phyloP scores from a whole-genome alignment of 2,888 invertebrate species.

The Lydus trimaculatus region DNA sequence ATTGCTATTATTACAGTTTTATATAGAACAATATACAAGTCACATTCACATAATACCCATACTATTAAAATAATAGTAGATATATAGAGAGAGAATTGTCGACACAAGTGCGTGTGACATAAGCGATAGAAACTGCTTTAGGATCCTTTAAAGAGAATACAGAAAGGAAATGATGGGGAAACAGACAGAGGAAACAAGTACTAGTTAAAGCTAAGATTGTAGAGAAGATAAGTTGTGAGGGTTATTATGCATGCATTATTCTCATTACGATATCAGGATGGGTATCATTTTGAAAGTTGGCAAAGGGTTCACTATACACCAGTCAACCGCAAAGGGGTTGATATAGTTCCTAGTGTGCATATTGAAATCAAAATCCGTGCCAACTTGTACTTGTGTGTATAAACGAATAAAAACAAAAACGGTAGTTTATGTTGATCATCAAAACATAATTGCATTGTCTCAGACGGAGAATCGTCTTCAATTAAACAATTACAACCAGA shows the following conservation, averaged over 20 bases:
- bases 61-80: slow-evolving; percentile 33
- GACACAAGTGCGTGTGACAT: slow-evolving; percentile 37
- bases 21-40: slow-evolving; percentile 26
- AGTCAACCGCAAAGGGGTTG: slow-evolving; percentile 14
- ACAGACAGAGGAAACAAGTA: slow-evolving; percentile 22
- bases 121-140: slow-evolving; percentile 18
- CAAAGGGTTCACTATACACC: slow-evolving; percentile 19
- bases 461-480: slow-evolving; percentile 12
- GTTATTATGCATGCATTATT: slow-evolving; percentile 39
- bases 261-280: slow-evolving; percentile 41
- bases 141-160: slow-evolving; percentile 16
- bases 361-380: too few relatives aligned
- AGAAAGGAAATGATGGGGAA: slow-evolving; percentile 31
- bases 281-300: slow-evolving; percentile 36
- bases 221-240: slow-evolving; percentile 34
- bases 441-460: neutral
- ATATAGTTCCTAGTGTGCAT: too few relatives aligned
- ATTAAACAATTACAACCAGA: slow-evolving; percentile 25
- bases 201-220: slow-evolving; percentile 26
- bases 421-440: neutral
- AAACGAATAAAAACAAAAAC: too few relatives aligned
- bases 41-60: slow-evolving; percentile 29
- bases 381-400: too few relatives aligned
- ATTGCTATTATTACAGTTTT: slow-evolving; percentile 20
- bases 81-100: slow-evolving; percentile 24